A percentile compares a stretch with the other conserved stretches of the same genome.
phyloP scores from a whole-genome alignment of 53 echinoderm and acorn worm genomes.

The Luidia sarsii region DNA sequence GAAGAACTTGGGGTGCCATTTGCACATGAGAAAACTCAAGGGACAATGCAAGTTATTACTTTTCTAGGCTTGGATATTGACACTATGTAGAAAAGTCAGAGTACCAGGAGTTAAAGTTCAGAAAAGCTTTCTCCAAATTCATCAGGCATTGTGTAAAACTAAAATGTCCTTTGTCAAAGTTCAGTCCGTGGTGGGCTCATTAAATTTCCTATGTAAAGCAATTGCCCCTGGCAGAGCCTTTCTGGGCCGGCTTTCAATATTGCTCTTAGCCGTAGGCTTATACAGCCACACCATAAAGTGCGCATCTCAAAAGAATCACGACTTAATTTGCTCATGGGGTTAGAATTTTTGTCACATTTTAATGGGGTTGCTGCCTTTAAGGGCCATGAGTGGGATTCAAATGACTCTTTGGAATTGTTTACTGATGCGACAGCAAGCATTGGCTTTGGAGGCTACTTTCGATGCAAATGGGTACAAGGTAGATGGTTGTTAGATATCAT shows the following conservation, averaged over 20 bases:
- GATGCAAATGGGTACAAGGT: too few species aligned
- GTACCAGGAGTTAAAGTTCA: constrained; percentile 30
- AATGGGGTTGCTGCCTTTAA: constrained; percentile 7
- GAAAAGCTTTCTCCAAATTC: neutral
- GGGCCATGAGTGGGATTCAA: too few species aligned
- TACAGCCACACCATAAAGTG: neutral
- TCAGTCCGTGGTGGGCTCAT: constrained; percentile 34
- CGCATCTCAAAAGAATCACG: neutral
- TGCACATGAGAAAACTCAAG: constrained; percentile 53
- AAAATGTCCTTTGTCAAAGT: constrained; percentile 9
- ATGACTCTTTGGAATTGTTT: too few species aligned
- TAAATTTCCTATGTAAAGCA: constrained; percentile 44
- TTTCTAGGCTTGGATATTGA: constrained; percentile 36
- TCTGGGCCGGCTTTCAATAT: constrained; percentile 35
- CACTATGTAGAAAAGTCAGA: neutral
- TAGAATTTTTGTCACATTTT: constrained; percentile 19
- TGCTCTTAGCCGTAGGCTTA: constrained; percentile 19
- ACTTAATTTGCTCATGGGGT: too few species aligned
- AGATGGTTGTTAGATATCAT: neutral
- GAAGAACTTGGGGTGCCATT: constrained; percentile 43
- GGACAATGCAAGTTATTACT: constrained; percentile 18
- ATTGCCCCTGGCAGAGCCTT: too few species aligned
- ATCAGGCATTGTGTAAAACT: neutral
- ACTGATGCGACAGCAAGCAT: too few species aligned
- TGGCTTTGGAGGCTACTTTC: too few species aligned